Conservation (phyloP, 1,140 invertebrate genomes). For the Bombus pascuorum region DNA sequence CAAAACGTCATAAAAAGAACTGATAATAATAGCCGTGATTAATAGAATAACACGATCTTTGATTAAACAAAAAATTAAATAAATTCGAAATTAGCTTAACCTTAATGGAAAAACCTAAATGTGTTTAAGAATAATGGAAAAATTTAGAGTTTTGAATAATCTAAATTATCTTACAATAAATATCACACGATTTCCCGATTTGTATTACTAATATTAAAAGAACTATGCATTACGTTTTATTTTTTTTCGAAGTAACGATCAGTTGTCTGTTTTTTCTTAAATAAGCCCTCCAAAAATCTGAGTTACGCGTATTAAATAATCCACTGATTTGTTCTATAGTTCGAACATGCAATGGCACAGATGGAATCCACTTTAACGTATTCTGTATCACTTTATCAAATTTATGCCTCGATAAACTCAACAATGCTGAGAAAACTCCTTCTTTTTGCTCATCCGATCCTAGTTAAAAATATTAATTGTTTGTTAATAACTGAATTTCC, state of each 20-base stretch:
- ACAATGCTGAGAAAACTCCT: conserved; percentile 71
- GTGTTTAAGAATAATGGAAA: neutral
- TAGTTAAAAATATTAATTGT: conserved; percentile 46
- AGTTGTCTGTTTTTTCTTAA: neutral
- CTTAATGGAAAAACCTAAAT: neutral
- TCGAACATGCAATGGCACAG: conserved; percentile 48
- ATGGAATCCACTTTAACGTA: conserved; percentile 72
- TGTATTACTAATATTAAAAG: neutral
- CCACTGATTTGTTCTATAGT: conserved; percentile 64
- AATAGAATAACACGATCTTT: neutral
- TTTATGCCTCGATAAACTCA: conserved; percentile 70
- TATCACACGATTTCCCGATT: conserved; percentile 4
- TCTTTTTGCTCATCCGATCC: conserved; percentile 73
- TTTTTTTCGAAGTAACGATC: neutral
- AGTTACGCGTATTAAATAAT: conserved; percentile 54
- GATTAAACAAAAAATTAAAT: neutral
- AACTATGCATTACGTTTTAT: neutral
- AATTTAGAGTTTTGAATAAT: neutral
- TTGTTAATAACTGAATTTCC: neutral
- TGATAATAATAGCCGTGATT: neutral
- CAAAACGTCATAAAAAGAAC: no score
- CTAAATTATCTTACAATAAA: conserved; percentile 12
- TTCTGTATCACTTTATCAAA: conserved; percentile 61
- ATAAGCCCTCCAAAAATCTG: conserved; percentile 59
- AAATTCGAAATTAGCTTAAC: neutral